Conservation (phyloP, 1,140 invertebrate genomes). For the Drosophila punjabiensis region DNA sequence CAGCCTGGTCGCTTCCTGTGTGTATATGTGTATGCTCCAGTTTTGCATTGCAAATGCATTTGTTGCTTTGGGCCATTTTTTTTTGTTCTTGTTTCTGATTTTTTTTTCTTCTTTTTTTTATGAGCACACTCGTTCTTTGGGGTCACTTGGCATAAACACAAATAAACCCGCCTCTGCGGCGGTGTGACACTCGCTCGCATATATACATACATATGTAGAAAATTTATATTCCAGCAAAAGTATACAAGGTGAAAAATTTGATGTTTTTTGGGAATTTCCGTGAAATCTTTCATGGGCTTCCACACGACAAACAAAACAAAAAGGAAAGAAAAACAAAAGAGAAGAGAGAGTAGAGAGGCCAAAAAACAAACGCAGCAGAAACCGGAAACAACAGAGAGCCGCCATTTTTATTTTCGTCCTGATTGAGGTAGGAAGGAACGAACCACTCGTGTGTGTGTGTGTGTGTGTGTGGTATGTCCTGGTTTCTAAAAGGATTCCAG, state of each 20-base stretch:
- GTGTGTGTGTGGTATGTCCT: too few species aligned
- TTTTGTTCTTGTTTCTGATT: neutral
- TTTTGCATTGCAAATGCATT: slow-evolving; percentile 71
- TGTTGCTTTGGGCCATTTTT: slow-evolving; percentile 44
- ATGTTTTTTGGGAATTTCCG: slow-evolving; percentile 44
- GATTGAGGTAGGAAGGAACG: slow-evolving; percentile 37
- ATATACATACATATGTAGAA: slow-evolving; percentile 19
- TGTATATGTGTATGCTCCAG: slow-evolving; percentile 65
- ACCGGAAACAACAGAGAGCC: slow-evolving; percentile 63
- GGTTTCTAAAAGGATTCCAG: slow-evolving; percentile 33
- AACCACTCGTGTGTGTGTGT: slow-evolving; percentile 13
- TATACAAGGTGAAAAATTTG: slow-evolving; percentile 68
- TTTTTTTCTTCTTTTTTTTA: slow-evolving; percentile 9
- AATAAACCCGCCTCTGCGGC: slow-evolving; percentile 36
- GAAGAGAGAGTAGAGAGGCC: neutral
- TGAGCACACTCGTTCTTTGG: slow-evolving; percentile 33
- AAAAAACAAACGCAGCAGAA: slow-evolving; percentile 6
- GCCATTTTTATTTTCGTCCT: slow-evolving; percentile 66
- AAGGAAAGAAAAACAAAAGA: slow-evolving; percentile 23
- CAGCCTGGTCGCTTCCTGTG: slow-evolving; percentile 60
- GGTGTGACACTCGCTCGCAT: slow-evolving; percentile 16
- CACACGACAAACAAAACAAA: slow-evolving; percentile 23
- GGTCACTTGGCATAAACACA: slow-evolving; percentile 59
- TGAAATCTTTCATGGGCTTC: slow-evolving; percentile 22
- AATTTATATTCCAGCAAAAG: slow-evolving; percentile 42